These are phyloP conservation scores for Graphium colonna DNA, from an alignment of 2,888 invertebrate species.

Conservation along the genomic window DNA sequence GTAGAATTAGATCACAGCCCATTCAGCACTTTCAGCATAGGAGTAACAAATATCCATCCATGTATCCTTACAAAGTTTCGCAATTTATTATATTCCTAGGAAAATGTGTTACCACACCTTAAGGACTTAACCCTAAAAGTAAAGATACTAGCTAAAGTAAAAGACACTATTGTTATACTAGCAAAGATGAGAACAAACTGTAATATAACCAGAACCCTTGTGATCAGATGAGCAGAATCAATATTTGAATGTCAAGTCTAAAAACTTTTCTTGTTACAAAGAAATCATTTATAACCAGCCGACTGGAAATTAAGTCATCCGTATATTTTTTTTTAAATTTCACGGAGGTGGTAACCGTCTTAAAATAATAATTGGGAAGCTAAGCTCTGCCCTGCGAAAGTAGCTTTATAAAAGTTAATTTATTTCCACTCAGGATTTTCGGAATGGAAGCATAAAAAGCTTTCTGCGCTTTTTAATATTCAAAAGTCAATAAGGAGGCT, in stretches of 20 bases:
- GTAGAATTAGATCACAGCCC: too few relatives aligned
- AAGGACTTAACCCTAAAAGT: too few relatives aligned
- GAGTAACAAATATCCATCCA: too few relatives aligned
- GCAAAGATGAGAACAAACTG: too few relatives aligned
- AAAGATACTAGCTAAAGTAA: too few relatives aligned
- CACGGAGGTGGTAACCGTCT: background rate
- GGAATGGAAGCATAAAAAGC: constrained; percentile 6
- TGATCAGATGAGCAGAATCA: too few relatives aligned
- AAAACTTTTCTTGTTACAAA: background rate
- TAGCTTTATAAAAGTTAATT: constrained; percentile 6
- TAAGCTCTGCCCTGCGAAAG: background rate
- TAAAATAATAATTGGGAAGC: background rate
- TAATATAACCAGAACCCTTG: too few relatives aligned
- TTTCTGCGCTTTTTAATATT: constrained; percentile 12
- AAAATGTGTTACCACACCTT: too few relatives aligned
- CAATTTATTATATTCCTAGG: too few relatives aligned
- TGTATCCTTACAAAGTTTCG: too few relatives aligned
- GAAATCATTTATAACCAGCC: background rate
- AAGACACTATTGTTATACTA: too few relatives aligned
- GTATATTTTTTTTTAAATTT: background rate
- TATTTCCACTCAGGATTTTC: constrained; percentile 10
- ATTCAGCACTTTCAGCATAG: too few relatives aligned
- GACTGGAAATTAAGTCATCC: background rate
- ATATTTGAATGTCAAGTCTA: background rate
- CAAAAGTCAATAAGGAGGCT: constrained; percentile 20